Conservation (phyloP, 2,113 vertebrate species). For the Aythya baeri region DNA sequence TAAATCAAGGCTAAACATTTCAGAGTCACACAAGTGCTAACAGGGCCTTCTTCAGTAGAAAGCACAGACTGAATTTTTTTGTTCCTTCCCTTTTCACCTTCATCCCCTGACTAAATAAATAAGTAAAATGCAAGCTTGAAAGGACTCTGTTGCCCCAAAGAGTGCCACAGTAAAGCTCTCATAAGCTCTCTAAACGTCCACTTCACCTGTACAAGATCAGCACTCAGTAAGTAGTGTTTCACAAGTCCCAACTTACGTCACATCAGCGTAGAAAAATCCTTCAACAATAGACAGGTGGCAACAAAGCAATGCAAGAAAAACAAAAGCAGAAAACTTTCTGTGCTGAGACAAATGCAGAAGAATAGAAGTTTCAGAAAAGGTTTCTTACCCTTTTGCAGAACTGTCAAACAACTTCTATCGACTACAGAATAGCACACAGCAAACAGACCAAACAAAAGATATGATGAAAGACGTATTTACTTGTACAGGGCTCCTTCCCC, state of each 20-base stretch:
- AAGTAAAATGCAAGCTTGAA: background rate
- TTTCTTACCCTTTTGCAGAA: constrained; percentile 59
- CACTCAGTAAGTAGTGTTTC: background rate
- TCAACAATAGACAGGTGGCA: constrained; percentile 30
- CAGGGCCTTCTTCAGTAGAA: constrained; percentile 36
- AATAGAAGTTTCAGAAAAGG: constrained; percentile 69
- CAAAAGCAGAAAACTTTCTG: constrained; percentile 65
- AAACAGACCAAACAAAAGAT: constrained; percentile 78
- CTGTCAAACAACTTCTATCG: constrained; percentile 66
- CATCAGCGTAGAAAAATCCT: background rate
- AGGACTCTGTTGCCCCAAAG: background rate
- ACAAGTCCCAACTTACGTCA: background rate
- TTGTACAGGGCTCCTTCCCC: constrained; percentile 58
- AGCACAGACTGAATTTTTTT: background rate
- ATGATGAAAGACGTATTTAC: constrained; percentile 77
- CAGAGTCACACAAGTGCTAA: constrained; percentile 21
- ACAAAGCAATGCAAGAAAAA: constrained; percentile 8
- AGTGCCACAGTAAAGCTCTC: background rate
- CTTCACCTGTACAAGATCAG: constrained; percentile 34
- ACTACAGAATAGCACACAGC: constrained; percentile 73
- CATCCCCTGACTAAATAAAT: constrained; percentile 41
- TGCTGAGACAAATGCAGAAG: constrained; percentile 51
- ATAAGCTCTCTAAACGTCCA: background rate
- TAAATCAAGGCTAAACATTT: constrained; percentile 71
- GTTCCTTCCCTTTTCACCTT: constrained; percentile 3